These are phyloP conservation scores for Puntigrus tetrazona DNA, from an alignment of 2,113 vertebrate species.

Conservation along the genomic window DNA sequence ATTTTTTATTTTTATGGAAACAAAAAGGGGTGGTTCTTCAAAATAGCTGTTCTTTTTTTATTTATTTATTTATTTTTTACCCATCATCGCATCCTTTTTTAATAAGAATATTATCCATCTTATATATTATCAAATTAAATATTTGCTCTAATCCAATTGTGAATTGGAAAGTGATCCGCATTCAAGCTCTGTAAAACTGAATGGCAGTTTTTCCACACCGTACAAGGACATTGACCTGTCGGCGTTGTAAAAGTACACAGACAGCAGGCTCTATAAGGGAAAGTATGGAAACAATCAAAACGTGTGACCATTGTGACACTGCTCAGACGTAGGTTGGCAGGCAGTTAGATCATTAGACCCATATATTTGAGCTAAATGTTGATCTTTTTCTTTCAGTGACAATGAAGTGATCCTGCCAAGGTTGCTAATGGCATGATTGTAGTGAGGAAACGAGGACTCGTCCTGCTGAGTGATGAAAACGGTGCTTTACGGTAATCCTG, in stretches of 20 bases:
- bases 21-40: too few relatives aligned
- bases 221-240: conserved; percentile 45
- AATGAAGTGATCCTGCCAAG: conserved; percentile 22
- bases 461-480: not conserved
- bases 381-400: conserved; percentile 14
- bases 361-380: not conserved
- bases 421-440: conserved; percentile 5
- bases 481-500: not conserved
- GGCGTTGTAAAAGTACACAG: not conserved
- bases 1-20: too few relatives aligned
- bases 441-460: not conserved
- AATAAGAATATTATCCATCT: not conserved
- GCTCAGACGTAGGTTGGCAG: not conserved
- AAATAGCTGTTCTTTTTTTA: too few relatives aligned
- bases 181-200: conserved; percentile 21
- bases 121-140: not conserved
- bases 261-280: conserved; percentile 25
- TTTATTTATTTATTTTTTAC: not conserved
- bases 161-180: not conserved
- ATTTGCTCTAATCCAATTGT: not conserved
- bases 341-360: not conserved
- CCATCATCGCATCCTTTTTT: not conserved
- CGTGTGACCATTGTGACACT: not conserved
- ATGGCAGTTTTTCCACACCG: conserved; percentile 30
- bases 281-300: conserved; percentile 2